Percentiles rank a stretch among this genome's conserved stretches.
Evolutionary conservation across 2,113 vertebrate species (phyloP).

Genomic region (Rhea pennata): DNA sequence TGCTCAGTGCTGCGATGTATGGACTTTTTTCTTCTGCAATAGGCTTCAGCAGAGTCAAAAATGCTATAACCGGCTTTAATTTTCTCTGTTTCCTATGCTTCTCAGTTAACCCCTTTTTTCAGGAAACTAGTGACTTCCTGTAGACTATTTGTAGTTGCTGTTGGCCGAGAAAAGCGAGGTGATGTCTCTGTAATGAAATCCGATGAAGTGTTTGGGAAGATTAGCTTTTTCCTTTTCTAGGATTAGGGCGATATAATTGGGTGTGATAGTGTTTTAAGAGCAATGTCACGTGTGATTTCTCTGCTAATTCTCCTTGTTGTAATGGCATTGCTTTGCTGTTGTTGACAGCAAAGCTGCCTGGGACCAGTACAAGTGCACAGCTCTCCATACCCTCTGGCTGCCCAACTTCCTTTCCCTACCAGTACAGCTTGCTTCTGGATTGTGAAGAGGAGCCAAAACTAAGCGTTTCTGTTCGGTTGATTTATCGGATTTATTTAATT

Average conservation of each 20-base stretch:
- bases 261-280: too few relatives aligned
- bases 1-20: neutral
- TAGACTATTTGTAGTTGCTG: conserved; percentile 27
- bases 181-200: neutral
- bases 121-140: conserved; percentile 61
- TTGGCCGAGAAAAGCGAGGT: neutral
- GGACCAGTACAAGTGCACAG: too few relatives aligned
- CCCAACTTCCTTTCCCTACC: neutral
- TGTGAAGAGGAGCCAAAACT: neutral
- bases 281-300: neutral
- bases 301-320: neutral
- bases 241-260: neutral
- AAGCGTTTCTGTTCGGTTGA: neutral
- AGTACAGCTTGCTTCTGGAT: neutral
- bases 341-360: neutral
- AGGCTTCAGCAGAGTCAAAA: neutral
- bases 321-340: neutral
- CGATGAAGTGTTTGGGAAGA: neutral
- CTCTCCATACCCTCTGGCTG: neutral
- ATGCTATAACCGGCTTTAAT: neutral
- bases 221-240: neutral
- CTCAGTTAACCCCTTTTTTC: neutral
- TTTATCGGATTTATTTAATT: neutral
- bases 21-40: neutral
- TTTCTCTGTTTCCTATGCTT: conserved; percentile 22